These are phyloP conservation scores for Drosophila atroscutellata DNA, from an alignment of 2,888 invertebrate genomes.

Conservation along the genomic window DNA sequence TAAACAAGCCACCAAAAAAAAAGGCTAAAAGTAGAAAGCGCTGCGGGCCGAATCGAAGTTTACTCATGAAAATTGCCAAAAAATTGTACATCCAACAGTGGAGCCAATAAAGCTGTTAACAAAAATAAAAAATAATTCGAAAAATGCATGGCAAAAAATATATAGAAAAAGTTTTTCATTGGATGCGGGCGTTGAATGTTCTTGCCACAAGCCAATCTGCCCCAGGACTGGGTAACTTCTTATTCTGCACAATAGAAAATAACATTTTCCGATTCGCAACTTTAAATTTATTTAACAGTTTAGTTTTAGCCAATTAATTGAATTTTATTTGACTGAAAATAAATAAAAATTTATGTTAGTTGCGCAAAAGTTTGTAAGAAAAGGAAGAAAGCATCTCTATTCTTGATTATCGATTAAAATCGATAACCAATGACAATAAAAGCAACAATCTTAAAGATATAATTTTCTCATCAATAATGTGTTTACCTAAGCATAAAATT, in stretches of 20 bases:
- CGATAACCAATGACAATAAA: not conserved
- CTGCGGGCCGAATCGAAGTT: not conserved
- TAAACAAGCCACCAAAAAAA: slow-evolving; percentile 45
- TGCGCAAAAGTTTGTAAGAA: not conserved
- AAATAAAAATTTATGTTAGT: not conserved
- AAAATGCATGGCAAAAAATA: not conserved
- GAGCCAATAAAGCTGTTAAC: not conserved
- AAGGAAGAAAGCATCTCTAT: not conserved
- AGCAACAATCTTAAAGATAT: not conserved
- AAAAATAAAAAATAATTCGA: not conserved
- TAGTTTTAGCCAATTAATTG: not conserved
- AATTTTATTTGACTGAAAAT: not conserved
- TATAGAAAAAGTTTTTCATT: not conserved
- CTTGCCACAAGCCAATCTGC: not conserved
- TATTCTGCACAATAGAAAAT: not conserved
- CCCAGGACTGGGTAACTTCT: not conserved
- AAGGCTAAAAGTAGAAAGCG: slow-evolving; percentile 6
- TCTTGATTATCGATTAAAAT: not conserved
- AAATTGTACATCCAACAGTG: slow-evolving; percentile 21
- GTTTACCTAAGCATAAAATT: not conserved
- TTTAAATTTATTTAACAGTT: not conserved
- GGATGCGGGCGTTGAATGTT: not conserved
- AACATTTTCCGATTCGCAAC: not conserved
- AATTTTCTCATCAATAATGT: not conserved
- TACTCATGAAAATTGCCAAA: slow-evolving; percentile 36